Base-by-base conservation (phyloP, 64 coral and sea anemone genomes). In the Porites australiensis region DNA sequence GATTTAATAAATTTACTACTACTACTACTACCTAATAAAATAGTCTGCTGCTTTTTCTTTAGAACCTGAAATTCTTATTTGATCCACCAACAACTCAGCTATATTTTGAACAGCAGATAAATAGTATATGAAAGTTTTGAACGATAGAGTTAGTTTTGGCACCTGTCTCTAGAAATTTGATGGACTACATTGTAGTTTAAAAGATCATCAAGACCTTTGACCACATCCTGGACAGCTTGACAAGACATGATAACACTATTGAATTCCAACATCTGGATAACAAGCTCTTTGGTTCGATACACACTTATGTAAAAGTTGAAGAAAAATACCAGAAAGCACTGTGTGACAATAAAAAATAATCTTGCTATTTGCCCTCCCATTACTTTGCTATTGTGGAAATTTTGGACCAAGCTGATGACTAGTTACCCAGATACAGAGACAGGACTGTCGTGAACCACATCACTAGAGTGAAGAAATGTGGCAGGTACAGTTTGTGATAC, bases 361-460 rank as follows among this genome's bases (percentile, higher is more conserved):
- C 4, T 11, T 71, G 68, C 11, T 2, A 43, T 71, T 71, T 27
- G 23, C n/a, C 68, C 68, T 27, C n/a, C n/a, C 3, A 71, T 5
- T 71, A 71, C 23, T 71, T 71, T 22, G 68, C 68, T 22, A 71
- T 71, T 37, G 68, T 71, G 4, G 68, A 71, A 71, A 22, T 71
- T 23, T 71, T 71, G 68, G 68, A 71, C 5, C 22, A 43, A 71
- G n/a, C 22, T 43, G n/a, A 71, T 71, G 68, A 71, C 0, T 11
- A 71, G 10, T 22, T 71, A 27, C 68, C 68, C 16, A 71, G 7
- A 22, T 71, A 71, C 68, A 71, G 68, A 71, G 68, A 11, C 6
- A 71, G 68, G 23, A 71, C 19, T 21, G 23, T 71, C 3, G 10
- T 71, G 0, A 71, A 71, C 68, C 10, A 71, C 68, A 71, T 71